Base-by-base conservation (phyloP, 2,113 vertebrate genomes). In the Xyliphius kryptos region DNA sequence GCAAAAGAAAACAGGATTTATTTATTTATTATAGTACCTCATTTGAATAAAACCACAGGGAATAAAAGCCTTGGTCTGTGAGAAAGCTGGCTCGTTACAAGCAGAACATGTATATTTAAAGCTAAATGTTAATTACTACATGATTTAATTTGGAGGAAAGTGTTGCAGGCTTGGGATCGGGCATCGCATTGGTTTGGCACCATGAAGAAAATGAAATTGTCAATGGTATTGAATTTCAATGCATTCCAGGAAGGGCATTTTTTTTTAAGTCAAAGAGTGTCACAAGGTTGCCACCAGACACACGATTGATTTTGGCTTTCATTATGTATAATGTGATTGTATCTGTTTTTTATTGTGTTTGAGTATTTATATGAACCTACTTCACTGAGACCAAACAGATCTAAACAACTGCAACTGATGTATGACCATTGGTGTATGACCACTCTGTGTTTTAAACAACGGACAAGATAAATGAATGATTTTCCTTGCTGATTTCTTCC, bases 141-240 rank as follows among this genome's bases (percentile, higher is more conserved):
- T 77, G 77, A 79, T 80, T 81, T 68, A 72, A 77, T 76, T 77
- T 60, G 75, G 73, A 78, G 76, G 72, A 68, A 80, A 71, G 75
- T 72, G 71, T 73, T 79, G 70, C 74, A 61, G 73, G 73, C 60
- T 72, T n/a, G 62, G 66, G 56, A 73, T 79, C 67, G 65, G 56
- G 70, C 74, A 78, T 70, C 56, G 74, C 76, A 84, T 82, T 79
- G 76, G 74, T 67, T 60, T 72, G 80, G 80, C 76, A 81, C 79
- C 67, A 76, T 72, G 72, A 79, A 81, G 82, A 77, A 69, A 75
- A 80, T 80, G 74, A 73, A 77, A 59, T 52, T 62, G 60, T 85
- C 83, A 76, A 75, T 81, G 80, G 20, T 74, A 86, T 83, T 79
- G 83, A 79, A 84, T 84, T 85, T 75, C 79, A 54, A 73, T 81